Percentiles rank a stretch among this genome's conserved stretches.
Evolutionary conservation across 2,888 invertebrate genomes (phyloP).

Genomic region (Uropetala carovei): DNA sequence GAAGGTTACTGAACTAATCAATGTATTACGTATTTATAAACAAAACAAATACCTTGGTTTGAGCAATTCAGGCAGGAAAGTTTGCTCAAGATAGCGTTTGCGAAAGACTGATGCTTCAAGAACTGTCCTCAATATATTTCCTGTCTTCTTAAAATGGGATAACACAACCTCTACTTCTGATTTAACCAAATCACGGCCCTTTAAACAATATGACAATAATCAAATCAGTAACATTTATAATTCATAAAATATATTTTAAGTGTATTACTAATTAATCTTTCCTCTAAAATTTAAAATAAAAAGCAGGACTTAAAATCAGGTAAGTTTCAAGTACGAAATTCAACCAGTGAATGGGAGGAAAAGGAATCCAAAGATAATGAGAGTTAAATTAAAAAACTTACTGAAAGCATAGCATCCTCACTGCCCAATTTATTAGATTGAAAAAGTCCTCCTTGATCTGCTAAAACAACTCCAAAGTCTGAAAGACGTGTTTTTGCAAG

Average conservation of each 20-base stretch:
- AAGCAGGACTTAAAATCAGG: too few species aligned
- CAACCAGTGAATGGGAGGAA: background rate
- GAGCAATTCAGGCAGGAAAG: conserved; percentile 24
- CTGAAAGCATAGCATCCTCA: background rate
- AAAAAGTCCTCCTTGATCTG: conserved; percentile 46
- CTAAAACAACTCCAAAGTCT: conserved; percentile 25
- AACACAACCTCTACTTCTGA: conserved; percentile 28
- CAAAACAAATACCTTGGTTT: conserved; percentile 28
- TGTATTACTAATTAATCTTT: too few species aligned
- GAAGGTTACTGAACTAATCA: too few species aligned
- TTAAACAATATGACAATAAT: background rate
- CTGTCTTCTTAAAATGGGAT: conserved; percentile 32
- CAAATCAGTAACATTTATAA: background rate
- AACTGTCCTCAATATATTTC: conserved; percentile 26
- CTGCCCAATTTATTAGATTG: background rate
- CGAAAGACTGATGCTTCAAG: conserved; percentile 46
- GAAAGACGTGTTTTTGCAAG: conserved; percentile 43
- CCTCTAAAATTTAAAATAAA: too few species aligned
- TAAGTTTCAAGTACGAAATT: too few species aligned
- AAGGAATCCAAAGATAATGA: background rate
- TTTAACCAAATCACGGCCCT: background rate
- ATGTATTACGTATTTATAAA: background rate
- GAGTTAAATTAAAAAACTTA: background rate
- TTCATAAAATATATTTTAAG: too few species aligned
- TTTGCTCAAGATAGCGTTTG: conserved; percentile 42